A percentile compares a stretch with the other conserved stretches of the same genome.
These are phyloP conservation scores for Spilosoma lubricipeda DNA, from an alignment of 2,888 invertebrate species.

Conservation along the genomic window DNA sequence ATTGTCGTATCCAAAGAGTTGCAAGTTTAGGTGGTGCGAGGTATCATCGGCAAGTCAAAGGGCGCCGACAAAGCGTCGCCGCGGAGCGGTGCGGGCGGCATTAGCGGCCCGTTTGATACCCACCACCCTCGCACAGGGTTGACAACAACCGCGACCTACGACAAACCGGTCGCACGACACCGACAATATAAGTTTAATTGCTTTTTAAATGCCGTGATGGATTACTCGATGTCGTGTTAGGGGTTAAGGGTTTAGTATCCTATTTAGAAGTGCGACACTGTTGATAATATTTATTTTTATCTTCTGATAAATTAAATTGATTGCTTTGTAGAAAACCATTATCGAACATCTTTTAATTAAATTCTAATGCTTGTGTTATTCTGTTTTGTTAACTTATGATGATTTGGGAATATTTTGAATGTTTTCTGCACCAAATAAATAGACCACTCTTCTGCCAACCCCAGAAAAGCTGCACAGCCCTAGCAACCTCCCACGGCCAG, in stretches of 20 bases:
- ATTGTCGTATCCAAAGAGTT: slow-evolving; percentile 57
- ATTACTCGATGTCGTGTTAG: slow-evolving; percentile 5
- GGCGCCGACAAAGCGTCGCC: slow-evolving; percentile 83
- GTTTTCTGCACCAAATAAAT: neutral
- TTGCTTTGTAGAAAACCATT: neutral
- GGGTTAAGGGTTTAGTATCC: neutral
- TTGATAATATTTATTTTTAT: slow-evolving; percentile 2
- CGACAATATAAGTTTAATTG: slow-evolving; percentile 59
- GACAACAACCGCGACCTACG: slow-evolving; percentile 66
- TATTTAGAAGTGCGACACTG: neutral
- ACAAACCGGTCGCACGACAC: slow-evolving; percentile 56
- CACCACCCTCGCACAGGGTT: slow-evolving; percentile 73
- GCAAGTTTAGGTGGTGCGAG: slow-evolving; percentile 64
- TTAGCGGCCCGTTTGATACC: slow-evolving; percentile 83
- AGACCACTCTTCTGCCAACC: neutral
- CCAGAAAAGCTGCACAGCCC: slow-evolving; percentile 56
- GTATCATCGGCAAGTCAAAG: slow-evolving; percentile 81
- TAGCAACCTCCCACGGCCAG: slow-evolving; percentile 58
- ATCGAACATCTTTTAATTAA: neutral
- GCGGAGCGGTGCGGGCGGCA: slow-evolving; percentile 81
- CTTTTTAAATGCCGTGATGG: slow-evolving; percentile 55
- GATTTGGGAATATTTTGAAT: neutral
- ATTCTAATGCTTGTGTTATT: neutral
- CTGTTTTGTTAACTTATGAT: neutral
- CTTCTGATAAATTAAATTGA: slow-evolving; percentile 1